Conservation (phyloP, 2,888 invertebrate genomes). For the Platycheirus rosarum region DNA sequence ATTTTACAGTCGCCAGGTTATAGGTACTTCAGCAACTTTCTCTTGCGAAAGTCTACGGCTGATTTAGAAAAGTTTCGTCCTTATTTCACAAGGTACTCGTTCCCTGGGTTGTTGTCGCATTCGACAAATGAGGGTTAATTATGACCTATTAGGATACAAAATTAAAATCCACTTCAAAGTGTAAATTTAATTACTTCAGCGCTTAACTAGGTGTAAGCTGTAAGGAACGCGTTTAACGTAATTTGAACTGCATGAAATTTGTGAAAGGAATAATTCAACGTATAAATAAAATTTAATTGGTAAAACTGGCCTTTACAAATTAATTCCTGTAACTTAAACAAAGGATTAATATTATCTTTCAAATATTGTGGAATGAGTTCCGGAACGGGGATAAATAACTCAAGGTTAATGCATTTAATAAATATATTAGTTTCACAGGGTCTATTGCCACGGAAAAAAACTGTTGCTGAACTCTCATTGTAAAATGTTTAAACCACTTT, state of each 20-base stretch:
- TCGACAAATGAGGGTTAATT: constrained; percentile 66
- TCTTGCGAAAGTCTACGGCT: constrained; percentile 18
- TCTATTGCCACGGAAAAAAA: too few species aligned
- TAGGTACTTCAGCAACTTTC: background rate
- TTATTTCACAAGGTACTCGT: background rate
- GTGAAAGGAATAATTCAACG: constrained; percentile 24
- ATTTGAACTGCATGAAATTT: constrained; percentile 23
- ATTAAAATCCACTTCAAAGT: constrained; percentile 61
- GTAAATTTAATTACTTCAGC: constrained; percentile 56
- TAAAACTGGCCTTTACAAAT: too few species aligned
- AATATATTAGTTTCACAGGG: too few species aligned
- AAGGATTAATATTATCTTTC: too few species aligned
- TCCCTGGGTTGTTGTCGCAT: constrained; percentile 4
- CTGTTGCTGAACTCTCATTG: too few species aligned
- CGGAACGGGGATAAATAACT: too few species aligned
- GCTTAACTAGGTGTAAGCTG: constrained; percentile 54
- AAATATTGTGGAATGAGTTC: too few species aligned
- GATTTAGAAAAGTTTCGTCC: background rate
- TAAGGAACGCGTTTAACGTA: constrained; percentile 53
- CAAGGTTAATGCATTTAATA: too few species aligned
- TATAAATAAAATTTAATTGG: constrained; percentile 17
- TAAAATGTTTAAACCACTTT: too few species aligned
- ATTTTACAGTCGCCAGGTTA: constrained; percentile 43
- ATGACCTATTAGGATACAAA: constrained; percentile 62
- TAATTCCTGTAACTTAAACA: too few species aligned